phyloP scores from a whole-genome alignment of 2,888 invertebrate genomes.

The Noctua comes region DNA sequence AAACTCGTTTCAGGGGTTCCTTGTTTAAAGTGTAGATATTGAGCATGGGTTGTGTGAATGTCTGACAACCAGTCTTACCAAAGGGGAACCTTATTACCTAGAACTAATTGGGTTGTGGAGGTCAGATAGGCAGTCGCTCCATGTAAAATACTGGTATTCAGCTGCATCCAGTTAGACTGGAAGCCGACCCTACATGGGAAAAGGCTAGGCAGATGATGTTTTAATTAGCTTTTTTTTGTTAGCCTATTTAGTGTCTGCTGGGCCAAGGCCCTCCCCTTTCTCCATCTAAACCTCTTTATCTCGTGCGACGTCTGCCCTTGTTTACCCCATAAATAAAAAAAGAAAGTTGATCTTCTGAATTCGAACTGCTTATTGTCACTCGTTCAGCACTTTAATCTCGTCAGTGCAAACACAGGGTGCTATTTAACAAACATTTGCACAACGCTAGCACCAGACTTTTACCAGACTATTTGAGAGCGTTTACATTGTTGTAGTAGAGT shows the following conservation, averaged over 20 bases:
- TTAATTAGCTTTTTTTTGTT: neutral
- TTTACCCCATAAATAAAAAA: neutral
- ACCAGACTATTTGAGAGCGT: slow-evolving; percentile 21
- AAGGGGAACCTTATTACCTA: too few species aligned
- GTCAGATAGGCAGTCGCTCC: too few species aligned
- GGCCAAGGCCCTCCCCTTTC: neutral
- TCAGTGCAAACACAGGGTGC: slow-evolving; percentile 15
- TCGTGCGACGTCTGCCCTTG: neutral
- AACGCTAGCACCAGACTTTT: slow-evolving; percentile 23
- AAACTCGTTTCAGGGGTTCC: too few species aligned
- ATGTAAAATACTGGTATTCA: too few species aligned
- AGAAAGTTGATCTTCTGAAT: slow-evolving; percentile 19
- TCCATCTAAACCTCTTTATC: neutral
- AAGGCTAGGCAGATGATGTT: too few species aligned
- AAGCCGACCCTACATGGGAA: too few species aligned
- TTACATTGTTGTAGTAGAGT: neutral
- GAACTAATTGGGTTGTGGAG: too few species aligned
- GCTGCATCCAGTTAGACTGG: too few species aligned
- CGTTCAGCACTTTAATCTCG: slow-evolving; percentile 40
- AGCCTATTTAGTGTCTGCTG: neutral
- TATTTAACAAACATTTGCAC: slow-evolving; percentile 34
- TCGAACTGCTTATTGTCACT: slow-evolving; percentile 6
- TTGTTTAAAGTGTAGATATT: too few species aligned
- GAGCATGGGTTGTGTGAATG: too few species aligned
- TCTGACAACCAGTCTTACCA: too few species aligned